Base-by-base conservation (phyloP, 2,113 vertebrate genomes). In the Cyanocitta stelleri region DNA sequence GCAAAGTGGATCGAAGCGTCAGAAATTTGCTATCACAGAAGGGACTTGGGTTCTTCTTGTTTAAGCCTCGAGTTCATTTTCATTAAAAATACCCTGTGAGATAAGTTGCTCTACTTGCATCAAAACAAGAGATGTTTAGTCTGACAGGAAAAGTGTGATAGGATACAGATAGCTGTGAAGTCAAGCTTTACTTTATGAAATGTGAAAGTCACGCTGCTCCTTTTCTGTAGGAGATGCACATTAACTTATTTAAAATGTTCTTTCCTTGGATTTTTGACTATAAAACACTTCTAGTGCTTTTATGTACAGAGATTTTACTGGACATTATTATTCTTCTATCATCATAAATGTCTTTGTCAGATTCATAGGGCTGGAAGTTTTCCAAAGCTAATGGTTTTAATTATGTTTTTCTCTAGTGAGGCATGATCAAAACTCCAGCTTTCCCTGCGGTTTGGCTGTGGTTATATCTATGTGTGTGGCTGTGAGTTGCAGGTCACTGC, bases 281-380 rank as follows among this genome's bases (percentile, higher is more conserved):
- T 94, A 94, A 96, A 96, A 85, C 41, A 85, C 64, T 85, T 92
- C 13, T 59, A 85, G 46, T 58, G 73, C 79, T 93, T 96, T 95
- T 94, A 82, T 43, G 32, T 78, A 41, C 41, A 66, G 71, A 56
- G 69, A 54, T 93, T 94, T 94, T 89, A 84, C 68, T 84, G 88
- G 73, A 78, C 73, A 51, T 90, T 86, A 82, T 96, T 94, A 89
- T 93, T 94, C 56, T 84, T 94, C 88, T 86, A 91, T 93, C 72
- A 61, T 66, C 86, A 41, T 92, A 84, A 96, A 92, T 48, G 43
- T 61, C 68, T 95, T 92, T 83, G 79, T 68, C 84, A 86, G 92
- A 68, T 93, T 96, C 76, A 93, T 58, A 46, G 76, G 61, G 49
- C 72, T 95, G 95, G 90, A 90, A 54, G 18, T 37, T 67, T 75